Percentiles rank a stretch among this genome's conserved stretches.
These are phyloP conservation scores for Drosophila teissieri DNA, from an alignment of 1,140 invertebrate genomes.

Conservation along the genomic window DNA sequence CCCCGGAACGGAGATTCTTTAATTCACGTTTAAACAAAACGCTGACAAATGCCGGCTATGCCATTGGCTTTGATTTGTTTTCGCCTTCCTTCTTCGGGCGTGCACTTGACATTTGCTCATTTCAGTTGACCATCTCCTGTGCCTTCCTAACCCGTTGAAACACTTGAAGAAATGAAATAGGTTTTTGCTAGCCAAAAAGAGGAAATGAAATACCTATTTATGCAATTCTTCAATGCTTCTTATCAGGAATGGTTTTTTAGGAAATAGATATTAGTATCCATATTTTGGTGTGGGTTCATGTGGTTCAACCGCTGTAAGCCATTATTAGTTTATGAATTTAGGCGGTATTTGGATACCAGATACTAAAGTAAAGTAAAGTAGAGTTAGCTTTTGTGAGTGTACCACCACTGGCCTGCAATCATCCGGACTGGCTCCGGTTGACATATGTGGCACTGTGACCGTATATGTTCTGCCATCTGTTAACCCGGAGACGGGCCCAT, in stretches of 20 bases:
- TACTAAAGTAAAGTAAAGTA: neutral
- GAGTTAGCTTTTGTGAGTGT: conserved; percentile 6
- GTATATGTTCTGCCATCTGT: conserved; percentile 82
- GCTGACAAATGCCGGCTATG: conserved; percentile 27
- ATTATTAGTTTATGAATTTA: too few species aligned
- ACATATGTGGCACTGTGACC: conserved; percentile 68
- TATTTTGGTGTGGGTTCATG: too few species aligned
- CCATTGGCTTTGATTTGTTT: conserved; percentile 35
- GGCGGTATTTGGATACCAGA: too few species aligned
- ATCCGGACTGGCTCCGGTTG: conserved; percentile 52
- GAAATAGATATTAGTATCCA: too few species aligned
- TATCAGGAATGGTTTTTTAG: too few species aligned
- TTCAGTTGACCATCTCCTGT: conserved; percentile 58
- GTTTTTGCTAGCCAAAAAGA: too few species aligned
- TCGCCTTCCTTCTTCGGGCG: conserved; percentile 20
- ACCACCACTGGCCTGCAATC: conserved; percentile 25
- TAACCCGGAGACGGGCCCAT: conserved; percentile 45
- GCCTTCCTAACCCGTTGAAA: neutral
- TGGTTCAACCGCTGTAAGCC: too few species aligned
- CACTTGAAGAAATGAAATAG: neutral
- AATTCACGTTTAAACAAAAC: conserved; percentile 71
- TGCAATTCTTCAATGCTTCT: too few species aligned
- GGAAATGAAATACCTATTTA: too few species aligned
- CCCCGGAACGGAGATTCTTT: conserved; percentile 46
- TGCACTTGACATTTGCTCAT: conserved; percentile 77